Conservation (phyloP, 2,113 vertebrate species). For the Scytalopus superciliaris region DNA sequence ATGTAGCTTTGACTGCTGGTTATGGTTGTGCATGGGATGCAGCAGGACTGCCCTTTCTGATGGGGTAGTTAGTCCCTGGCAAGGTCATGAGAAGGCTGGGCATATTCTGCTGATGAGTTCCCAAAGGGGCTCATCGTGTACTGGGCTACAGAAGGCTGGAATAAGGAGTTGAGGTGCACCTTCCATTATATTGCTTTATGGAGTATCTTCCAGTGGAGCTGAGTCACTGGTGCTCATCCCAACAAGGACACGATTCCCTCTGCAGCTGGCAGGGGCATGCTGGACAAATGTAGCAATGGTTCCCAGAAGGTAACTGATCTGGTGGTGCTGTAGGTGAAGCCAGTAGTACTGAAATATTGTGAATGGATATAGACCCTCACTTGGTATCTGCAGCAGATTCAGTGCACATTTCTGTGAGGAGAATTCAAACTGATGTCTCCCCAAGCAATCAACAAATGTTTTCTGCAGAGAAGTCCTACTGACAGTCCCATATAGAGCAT, state of each 20-base stretch:
- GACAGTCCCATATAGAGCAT: background rate
- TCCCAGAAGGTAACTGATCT: background rate
- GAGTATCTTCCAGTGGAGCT: background rate
- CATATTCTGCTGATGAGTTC: background rate
- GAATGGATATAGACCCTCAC: background rate
- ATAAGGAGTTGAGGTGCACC: background rate
- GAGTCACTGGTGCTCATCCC: background rate
- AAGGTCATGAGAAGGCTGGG: background rate
- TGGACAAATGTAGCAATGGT: background rate
- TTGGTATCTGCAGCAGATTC: background rate
- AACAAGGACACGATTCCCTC: rapidly evolving
- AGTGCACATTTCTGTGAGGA: background rate
- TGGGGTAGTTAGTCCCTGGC: background rate
- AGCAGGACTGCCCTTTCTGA: background rate
- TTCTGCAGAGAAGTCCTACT: background rate
- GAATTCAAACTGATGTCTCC: background rate
- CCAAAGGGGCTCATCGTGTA: rapidly evolving
- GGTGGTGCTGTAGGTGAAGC: background rate
- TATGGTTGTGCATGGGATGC: background rate
- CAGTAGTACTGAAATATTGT: background rate
- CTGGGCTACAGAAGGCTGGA: background rate
- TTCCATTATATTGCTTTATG: background rate
- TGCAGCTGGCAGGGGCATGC: background rate
- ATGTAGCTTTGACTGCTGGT: background rate
- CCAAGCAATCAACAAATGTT: background rate